These are phyloP conservation scores for Aphelocoma californica DNA, from an alignment of 2,797 vertebrate genomes.

Conservation along the genomic window DNA sequence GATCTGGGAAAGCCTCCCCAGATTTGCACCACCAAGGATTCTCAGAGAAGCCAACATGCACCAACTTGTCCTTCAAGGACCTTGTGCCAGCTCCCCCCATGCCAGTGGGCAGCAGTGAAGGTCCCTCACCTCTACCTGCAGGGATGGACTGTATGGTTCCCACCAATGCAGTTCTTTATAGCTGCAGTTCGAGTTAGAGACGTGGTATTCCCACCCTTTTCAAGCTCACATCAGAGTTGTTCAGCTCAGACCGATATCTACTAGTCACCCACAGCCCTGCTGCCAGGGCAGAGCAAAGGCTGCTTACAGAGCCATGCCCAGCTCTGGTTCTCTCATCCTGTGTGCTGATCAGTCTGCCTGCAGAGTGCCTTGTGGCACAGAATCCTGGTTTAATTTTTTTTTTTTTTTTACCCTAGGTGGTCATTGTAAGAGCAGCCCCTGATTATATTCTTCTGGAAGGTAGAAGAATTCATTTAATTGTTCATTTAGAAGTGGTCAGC, in stretches of 20 bases:
- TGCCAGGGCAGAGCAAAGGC: background rate
- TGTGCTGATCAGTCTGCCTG: background rate
- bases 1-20: background rate
- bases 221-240: background rate
- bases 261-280: background rate
- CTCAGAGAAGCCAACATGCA: background rate
- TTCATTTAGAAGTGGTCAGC: background rate
- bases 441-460: background rate
- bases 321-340: background rate
- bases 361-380: accelerated
- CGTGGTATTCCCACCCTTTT: background rate
- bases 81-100: background rate
- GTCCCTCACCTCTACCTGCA: background rate
- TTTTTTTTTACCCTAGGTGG: too few species aligned
- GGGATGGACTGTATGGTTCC: background rate
- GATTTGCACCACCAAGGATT: background rate
- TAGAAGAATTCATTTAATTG: background rate
- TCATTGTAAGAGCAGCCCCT: background rate
- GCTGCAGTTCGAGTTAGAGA: background rate
- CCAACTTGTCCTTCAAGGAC: background rate
- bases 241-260: background rate
- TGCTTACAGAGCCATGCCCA: background rate
- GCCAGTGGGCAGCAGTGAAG: background rate
- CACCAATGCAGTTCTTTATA: background rate
- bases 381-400: background rate